Evolutionary conservation across 2,797 vertebrate genomes (phyloP).

Genomic region (Spinus olivaceus): DNA sequence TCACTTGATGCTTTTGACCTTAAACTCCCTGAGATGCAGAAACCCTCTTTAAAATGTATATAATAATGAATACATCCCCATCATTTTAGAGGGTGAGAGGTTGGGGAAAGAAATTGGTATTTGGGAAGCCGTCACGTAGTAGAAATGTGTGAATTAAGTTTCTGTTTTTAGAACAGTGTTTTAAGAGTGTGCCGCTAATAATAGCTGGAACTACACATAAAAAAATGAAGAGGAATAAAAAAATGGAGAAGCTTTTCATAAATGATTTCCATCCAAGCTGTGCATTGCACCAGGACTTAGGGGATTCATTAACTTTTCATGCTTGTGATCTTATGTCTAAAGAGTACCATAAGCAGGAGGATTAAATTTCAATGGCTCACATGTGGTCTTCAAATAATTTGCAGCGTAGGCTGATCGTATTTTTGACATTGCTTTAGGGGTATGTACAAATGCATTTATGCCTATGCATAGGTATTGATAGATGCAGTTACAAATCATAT

Average conservation of each 20-base stretch:
- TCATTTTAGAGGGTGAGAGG: background rate
- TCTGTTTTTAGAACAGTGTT: background rate
- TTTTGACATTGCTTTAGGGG: background rate
- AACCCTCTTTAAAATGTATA: background rate
- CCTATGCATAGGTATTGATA: background rate
- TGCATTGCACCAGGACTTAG: background rate
- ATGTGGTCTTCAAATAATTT: background rate
- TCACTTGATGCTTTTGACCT: background rate
- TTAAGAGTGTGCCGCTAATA: background rate
- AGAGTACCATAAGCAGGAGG: background rate
- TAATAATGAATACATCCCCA: background rate
- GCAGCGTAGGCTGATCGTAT: background rate
- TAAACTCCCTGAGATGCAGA: background rate
- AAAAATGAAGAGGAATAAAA: background rate
- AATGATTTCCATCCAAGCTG: background rate
- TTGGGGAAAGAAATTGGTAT: constrained; percentile 9
- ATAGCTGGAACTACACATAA: background rate
- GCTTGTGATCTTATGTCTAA: background rate
- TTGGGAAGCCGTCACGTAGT: background rate
- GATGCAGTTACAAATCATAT: background rate
- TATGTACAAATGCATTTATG: background rate
- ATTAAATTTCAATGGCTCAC: background rate
- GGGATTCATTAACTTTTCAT: background rate
- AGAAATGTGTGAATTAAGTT: background rate
- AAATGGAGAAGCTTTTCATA: background rate